phyloP scores from a whole-genome alignment of 2,888 invertebrate species.

The Neoascia interrupta region DNA sequence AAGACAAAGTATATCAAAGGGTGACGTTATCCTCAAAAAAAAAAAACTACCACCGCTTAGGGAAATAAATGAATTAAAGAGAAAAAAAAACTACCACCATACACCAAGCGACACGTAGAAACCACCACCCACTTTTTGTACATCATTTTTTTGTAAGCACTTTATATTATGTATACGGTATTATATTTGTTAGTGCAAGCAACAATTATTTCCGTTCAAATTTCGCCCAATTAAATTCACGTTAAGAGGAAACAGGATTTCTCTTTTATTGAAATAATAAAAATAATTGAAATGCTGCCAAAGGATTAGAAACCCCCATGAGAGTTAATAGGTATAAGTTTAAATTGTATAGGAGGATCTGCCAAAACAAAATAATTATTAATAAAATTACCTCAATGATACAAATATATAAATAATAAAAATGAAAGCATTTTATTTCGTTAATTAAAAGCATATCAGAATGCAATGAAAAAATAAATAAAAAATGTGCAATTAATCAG shows the following conservation, averaged over 20 bases:
- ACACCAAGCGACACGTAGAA: slow-evolving; percentile 29
- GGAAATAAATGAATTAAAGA: too few species aligned
- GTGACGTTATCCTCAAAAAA: slow-evolving; percentile 10
- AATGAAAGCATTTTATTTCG: slow-evolving; percentile 28
- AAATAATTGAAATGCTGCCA: slow-evolving; percentile 44
- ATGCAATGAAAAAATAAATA: slow-evolving; percentile 47
- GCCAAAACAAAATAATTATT: slow-evolving; percentile 44
- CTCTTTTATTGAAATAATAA: not conserved
- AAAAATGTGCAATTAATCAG: not conserved
- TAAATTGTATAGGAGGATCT: slow-evolving; percentile 28
- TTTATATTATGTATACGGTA: slow-evolving; percentile 3
- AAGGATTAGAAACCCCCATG: slow-evolving; percentile 24
- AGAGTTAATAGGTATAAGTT: not conserved
- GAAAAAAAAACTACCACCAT: slow-evolving; percentile 38
- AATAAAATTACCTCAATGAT: slow-evolving; percentile 59
- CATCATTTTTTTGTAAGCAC: not conserved
- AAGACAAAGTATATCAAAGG: slow-evolving; percentile 4
- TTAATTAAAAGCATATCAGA: slow-evolving; percentile 56
- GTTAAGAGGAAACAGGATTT: slow-evolving; percentile 5
- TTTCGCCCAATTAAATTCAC: too few species aligned
- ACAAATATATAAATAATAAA: slow-evolving; percentile 19
- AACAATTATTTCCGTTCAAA: slow-evolving; percentile 24
- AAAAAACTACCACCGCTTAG: too few species aligned
- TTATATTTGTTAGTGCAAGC: slow-evolving; percentile 27
- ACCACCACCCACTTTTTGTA: slow-evolving; percentile 30